Evolutionary conservation across 2,888 invertebrate genomes (phyloP), one percentile per base, ranked within the genome.

Genomic region (Sphinx pinastri): DNA sequence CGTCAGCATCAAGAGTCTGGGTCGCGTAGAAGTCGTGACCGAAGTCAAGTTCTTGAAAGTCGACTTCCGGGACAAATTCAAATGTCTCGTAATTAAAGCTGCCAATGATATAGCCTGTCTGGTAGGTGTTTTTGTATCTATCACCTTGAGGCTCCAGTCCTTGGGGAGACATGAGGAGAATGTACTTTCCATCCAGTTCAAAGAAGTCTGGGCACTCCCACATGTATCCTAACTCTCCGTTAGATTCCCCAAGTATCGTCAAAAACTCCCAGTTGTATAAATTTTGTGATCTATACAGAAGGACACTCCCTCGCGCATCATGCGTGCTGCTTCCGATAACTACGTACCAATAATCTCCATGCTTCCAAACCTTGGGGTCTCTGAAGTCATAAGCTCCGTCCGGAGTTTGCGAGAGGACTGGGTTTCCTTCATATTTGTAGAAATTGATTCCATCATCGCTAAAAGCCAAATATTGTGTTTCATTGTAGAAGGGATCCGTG

Each of bases 161-260:
- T 80, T 94, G 93, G 0, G 94, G 92, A 2, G 93, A 94, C 81
- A 94, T 85, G 1, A 94, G 79, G 8, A 95, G 76, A 0, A 94
- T 79, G 69, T 87, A 86, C 71, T 88, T 94, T 19, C 92, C 92
- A 51, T 88, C 83, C 5, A 94, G 77, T 73, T 94, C 89, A 49
- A 94, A 94, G 71, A 94, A 91, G 73, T 94, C 94, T 0, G 95
- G 95, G 73, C 95, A 95, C 75, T 95, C 95, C 93, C 94, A 95
- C 93, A 94, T 94, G 69, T 91, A 93, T 0, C 91, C 91, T 76
- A 88, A 74, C 16, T 85, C 84, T 14, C 88, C 89, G 4, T 86
- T 78, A 1, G 93, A 90, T 77, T 92, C 91, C 52, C 82, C 93
- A 3, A 94, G 71, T 11, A 90, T 85, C 8, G 77, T 83, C 58